Evolutionary conservation across 2,113 vertebrate species (phyloP).

Genomic region (Pluvianellus socialis): DNA sequence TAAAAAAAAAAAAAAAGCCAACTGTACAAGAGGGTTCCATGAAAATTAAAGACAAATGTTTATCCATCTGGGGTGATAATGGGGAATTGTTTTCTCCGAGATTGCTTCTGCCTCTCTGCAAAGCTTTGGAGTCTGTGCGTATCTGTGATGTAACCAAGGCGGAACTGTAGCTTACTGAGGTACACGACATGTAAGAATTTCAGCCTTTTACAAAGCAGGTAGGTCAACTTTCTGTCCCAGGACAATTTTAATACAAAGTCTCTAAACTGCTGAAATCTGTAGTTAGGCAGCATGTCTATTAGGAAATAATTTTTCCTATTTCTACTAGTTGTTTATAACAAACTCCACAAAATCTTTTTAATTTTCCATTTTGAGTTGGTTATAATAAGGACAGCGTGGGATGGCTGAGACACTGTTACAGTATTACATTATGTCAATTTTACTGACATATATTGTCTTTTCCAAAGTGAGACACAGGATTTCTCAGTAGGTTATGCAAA

Average conservation of each 20-base stretch:
- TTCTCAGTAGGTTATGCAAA: not conserved
- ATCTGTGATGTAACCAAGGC: not conserved
- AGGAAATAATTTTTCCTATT: not conserved
- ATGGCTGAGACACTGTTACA: not conserved
- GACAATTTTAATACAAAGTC: not conserved
- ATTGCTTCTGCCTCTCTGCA: not conserved
- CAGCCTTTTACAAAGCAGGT: not conserved
- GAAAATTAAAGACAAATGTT: not conserved
- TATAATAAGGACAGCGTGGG: not conserved
- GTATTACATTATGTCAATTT: not conserved
- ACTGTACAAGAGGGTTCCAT: not conserved
- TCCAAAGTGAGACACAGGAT: not conserved
- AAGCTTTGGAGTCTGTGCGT: not conserved
- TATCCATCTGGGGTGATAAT: not conserved
- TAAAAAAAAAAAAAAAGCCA: not conserved
- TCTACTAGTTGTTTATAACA: not conserved
- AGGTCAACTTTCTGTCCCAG: not conserved
- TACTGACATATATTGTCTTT: not conserved
- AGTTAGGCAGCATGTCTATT: not conserved
- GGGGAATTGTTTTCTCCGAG: not conserved
- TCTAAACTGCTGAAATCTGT: not conserved
- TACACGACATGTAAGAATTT: rapidly evolving
- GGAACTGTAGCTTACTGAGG: not conserved
- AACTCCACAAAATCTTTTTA: not conserved
- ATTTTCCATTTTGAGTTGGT: not conserved